Base-by-base conservation (phyloP, 2,113 vertebrate species). In the Lasiurus borealis region DNA sequence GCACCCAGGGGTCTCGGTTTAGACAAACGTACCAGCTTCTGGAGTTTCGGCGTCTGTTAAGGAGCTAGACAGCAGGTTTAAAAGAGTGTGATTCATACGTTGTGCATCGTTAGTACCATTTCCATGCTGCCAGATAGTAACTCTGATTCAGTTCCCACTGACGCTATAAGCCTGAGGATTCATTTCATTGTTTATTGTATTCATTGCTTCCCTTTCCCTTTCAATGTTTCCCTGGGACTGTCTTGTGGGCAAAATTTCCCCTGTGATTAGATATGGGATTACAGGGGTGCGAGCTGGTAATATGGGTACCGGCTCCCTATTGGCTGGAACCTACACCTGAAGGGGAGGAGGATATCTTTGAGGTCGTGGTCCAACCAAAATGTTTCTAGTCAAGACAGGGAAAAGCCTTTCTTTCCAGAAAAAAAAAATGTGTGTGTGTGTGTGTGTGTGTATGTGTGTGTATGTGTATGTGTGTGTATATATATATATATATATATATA, bases 121-220 rank as follows among this genome's bases (percentile, higher is more conserved):
- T 78, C 87, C 66, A 14, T 44, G 77, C 76, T 96, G 77, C 85
- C 29, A 77, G 89, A 91, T 50, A 44, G 44, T 86, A 62, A 93
- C 78, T 93, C 81, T 95, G 88, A 88, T 3, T 48, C 88, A 71
- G 68, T 71, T 95, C 94, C 92, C 96, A 88, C 59, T 46, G 78
- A 95, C 95, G 90, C 64, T 87, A 73, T 90, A 92, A 95, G 85
- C 82, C 87, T 92, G 64, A 92, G 95, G 68, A 83, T 94, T 94
- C 85, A 91, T 93, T 87, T 92, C 81, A 94, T 76, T 36, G 59
- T 95, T 93, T 92, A 1, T 73, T 93, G 90, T 92, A 88, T 93
- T 78, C 88, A 69, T 73, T 92, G 68, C 85, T 88, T 92, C 75
- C 57, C 85, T 81, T 95, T 73, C 57, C 25, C 46, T 72, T 71